These are phyloP conservation scores for Heterochromis multidens DNA, from an alignment of 2,113 vertebrate genomes.

Conservation along the genomic window DNA sequence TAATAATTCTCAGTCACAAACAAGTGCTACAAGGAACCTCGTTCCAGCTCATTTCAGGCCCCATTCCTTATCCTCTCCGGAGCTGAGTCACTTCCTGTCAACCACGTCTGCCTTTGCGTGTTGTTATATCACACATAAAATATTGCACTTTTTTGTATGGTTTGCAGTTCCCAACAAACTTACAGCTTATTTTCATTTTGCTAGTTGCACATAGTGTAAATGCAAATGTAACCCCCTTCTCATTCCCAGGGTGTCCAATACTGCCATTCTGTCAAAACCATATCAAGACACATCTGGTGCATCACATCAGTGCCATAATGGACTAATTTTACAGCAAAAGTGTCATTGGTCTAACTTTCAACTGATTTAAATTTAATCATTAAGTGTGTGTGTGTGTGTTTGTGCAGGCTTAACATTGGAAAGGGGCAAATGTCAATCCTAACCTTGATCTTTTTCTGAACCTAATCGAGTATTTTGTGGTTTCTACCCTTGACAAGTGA, in stretches of 20 bases:
- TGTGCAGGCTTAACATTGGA: too few species aligned
- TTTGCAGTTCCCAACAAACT: not conserved
- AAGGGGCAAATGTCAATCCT: too few species aligned
- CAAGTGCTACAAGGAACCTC: not conserved
- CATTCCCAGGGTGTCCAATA: not conserved
- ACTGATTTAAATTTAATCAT: too few species aligned
- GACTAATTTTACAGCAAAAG: not conserved
- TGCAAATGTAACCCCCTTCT: not conserved
- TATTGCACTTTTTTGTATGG: not conserved
- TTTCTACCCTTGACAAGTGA: too few species aligned
- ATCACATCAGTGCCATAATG: not conserved
- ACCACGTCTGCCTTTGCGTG: not conserved
- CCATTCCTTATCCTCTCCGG: not conserved
- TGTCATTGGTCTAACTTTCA: too few species aligned
- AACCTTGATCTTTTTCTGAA: too few species aligned
- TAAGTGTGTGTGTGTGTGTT: too few species aligned
- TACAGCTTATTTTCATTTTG: not conserved
- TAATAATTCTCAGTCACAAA: not conserved
- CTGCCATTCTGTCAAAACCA: not conserved
- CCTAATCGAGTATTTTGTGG: too few species aligned
- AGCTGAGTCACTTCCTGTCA: not conserved
- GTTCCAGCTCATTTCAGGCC: not conserved
- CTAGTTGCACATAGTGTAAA: not conserved
- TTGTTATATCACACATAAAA: not conserved
- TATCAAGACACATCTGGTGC: not conserved